Base-by-base conservation (phyloP, 2,888 invertebrate species). In the Orgyia antiqua region DNA sequence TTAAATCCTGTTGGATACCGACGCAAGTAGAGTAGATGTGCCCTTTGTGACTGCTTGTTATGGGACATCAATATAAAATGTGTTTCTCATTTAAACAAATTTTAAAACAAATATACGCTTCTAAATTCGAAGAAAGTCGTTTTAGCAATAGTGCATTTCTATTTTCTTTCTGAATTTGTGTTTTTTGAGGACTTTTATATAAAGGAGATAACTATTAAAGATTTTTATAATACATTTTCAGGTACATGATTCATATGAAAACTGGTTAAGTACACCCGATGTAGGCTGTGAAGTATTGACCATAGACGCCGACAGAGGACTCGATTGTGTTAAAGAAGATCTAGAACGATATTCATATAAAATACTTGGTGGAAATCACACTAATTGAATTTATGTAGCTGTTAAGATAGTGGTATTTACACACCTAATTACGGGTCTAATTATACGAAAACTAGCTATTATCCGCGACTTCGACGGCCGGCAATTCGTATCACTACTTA, bases 231-330 rank as follows among this genome's bases (percentile, higher is more conserved):
- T 27, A 15, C 15, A 5, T 10, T 49, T 51, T 12, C 47, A 87
- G 87, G 74, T 87, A 1, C 87, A 87, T 23, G 70, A 77, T 9
- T 68, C 86, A 0, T 86, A 87, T 32, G 87, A 87, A 42, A 60
- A 50, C 20, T 87, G 87, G 87, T 36, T 87, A 12, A 71, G 60
- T 36, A 63, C 67, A 2, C 59, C 74, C 0, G 53, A 78, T 8
- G 62, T 84, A 1, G 79, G 79, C 28, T 87, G 87, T 42, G 83
- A 86, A 51, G 82, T 87, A 31, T 52, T 87, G 27, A 80, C 80
- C 0, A 78, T 87, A 20, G 80, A 87, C 27, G 87, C 87, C 3
- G 66, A 87, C 36, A 60, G 73, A 34, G 54, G 51, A 2, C 33
- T 87, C 0, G 58, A 68, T 0, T 19, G 18, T 2, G 87, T 87